These are phyloP conservation scores for Condylostylus longicornis DNA, from an alignment of 1,140 invertebrate species.

Conservation along the genomic window DNA sequence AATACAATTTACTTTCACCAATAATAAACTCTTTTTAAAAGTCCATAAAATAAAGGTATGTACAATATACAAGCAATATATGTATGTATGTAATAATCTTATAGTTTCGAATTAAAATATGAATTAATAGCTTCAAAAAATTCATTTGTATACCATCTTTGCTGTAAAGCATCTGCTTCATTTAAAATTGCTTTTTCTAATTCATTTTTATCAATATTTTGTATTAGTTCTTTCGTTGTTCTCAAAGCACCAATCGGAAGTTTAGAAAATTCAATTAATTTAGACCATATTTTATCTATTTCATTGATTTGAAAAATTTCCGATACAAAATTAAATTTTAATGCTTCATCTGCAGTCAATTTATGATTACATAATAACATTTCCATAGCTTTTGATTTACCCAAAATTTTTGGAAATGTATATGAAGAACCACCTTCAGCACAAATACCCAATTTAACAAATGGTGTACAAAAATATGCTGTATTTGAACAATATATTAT, in stretches of 20 bases:
- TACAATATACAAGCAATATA: too few species aligned
- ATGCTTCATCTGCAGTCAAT: constrained; percentile 59
- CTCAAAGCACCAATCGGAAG: constrained; percentile 39
- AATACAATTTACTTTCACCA: too few species aligned
- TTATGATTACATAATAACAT: constrained; percentile 67
- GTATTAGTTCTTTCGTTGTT: constrained; percentile 38
- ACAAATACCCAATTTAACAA: constrained; percentile 59
- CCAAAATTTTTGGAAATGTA: constrained; percentile 69
- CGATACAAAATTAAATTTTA: constrained; percentile 53
- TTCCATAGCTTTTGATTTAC: constrained; percentile 56
- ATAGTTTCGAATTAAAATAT: too few species aligned
- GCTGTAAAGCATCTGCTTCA: too few species aligned
- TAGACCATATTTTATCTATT: constrained; percentile 42
- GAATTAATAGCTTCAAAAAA: too few species aligned
- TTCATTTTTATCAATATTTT: constrained; percentile 6
- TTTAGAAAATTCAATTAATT: constrained; percentile 35
- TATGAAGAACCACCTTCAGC: constrained; percentile 75
- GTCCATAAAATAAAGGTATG: too few species aligned
- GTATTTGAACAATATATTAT: constrained; percentile 70
- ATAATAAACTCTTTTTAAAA: too few species aligned
- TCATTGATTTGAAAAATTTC: constrained; percentile 42
- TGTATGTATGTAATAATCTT: too few species aligned
- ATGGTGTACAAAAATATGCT: constrained; percentile 79
- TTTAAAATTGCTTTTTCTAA: constrained; percentile 12
- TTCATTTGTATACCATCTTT: too few species aligned